phyloP scores from a whole-genome alignment of 2,888 invertebrate species.

The Apotomis capreana region DNA sequence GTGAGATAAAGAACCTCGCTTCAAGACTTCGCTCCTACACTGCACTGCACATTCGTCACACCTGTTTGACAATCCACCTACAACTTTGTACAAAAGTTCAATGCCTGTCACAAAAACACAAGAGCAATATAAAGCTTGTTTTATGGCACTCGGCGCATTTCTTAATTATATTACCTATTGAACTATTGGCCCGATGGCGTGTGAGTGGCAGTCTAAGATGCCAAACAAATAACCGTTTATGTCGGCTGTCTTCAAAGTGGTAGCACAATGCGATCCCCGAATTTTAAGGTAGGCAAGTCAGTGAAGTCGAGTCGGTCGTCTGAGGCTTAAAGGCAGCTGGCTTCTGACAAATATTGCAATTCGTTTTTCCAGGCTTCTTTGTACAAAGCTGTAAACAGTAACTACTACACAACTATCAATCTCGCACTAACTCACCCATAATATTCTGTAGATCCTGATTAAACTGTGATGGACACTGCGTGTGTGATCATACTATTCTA shows the following conservation, averaged over 20 bases:
- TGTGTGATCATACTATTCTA: conserved; percentile 37
- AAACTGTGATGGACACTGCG: neutral
- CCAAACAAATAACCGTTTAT: too few relatives aligned
- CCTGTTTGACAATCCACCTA: conserved; percentile 53
- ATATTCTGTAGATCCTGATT: conserved; percentile 49
- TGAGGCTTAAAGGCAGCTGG: conserved; percentile 55
- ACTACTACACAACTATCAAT: conserved; percentile 46
- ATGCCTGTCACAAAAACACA: conserved; percentile 55
- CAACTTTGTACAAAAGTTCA: conserved; percentile 80
- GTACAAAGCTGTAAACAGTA: conserved; percentile 73
- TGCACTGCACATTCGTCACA: conserved; percentile 51
- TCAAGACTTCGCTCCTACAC: too few relatives aligned
- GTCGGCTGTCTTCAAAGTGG: too few relatives aligned
- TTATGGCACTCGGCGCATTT: neutral
- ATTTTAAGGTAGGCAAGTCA: too few relatives aligned
- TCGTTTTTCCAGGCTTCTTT: conserved; percentile 62
- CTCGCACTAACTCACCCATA: conserved; percentile 68
- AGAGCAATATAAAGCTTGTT: too few relatives aligned
- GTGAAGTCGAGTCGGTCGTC: too few relatives aligned
- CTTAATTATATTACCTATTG: conserved; percentile 53
- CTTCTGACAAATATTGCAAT: conserved; percentile 50
- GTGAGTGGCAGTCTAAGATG: conserved; percentile 61
- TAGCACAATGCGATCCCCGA: too few relatives aligned
- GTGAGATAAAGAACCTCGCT: too few relatives aligned
- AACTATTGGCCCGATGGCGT: conserved; percentile 50